Conservation (phyloP, 2,888 invertebrate species). For the Platypus cylindrus region DNA sequence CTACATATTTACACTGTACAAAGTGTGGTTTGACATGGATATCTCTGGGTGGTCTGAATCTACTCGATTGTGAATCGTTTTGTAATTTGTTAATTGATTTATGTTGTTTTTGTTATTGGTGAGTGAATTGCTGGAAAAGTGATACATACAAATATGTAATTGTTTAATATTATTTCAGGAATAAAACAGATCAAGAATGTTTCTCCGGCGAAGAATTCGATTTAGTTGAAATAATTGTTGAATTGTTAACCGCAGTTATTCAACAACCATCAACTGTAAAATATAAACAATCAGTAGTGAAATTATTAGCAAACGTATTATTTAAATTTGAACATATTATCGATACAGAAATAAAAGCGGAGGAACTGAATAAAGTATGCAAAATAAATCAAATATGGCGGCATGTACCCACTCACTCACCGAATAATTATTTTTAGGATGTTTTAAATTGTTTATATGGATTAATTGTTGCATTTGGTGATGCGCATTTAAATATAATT, state of each 20-base stretch:
- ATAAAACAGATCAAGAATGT: conserved; percentile 36
- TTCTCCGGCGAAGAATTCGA: conserved; percentile 44
- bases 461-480: conserved; percentile 55
- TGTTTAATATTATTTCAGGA: conserved; percentile 22
- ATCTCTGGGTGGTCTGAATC: conserved; percentile 39
- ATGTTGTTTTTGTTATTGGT: conserved; percentile 35
- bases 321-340: conserved; percentile 43
- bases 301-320: conserved; percentile 46
- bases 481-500: conserved; percentile 50
- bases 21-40: conserved; percentile 51
- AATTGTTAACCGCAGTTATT: conserved; percentile 45
- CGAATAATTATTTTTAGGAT: conserved; percentile 41
- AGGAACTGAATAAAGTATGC: conserved; percentile 30
- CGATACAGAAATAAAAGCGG: conserved; percentile 34
- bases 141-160: not conserved
- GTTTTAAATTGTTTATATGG: conserved; percentile 54
- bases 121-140: conserved; percentile 14
- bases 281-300: conserved; percentile 38
- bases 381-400: conserved; percentile 1
- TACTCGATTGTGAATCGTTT: conserved; percentile 30
- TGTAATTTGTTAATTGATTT: conserved; percentile 32
- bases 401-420: not conserved
- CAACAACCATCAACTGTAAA: conserved; percentile 50
- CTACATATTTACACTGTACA: conserved; percentile 41
- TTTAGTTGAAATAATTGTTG: conserved; percentile 47